A percentile compares a stretch with the other conserved stretches of the same genome.
Evolutionary conservation across 2,797 vertebrate genomes (phyloP).

Genomic region (Platyrinchus mystaceus): DNA sequence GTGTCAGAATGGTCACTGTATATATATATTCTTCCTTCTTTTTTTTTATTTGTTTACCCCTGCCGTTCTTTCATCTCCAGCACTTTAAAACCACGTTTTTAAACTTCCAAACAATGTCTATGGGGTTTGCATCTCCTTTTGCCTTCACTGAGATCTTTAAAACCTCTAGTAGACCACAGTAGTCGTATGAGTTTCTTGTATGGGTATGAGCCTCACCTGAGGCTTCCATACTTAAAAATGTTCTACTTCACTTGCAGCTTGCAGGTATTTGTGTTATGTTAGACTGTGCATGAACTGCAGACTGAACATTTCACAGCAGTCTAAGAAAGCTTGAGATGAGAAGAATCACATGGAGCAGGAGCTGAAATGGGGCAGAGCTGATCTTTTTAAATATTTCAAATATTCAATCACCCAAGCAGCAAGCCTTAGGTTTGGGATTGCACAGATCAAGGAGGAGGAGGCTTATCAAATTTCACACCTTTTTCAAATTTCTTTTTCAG

Average conservation of each 20-base stretch:
- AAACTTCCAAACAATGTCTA: neutral
- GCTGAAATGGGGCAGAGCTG: neutral
- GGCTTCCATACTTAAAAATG: neutral
- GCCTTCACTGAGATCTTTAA: neutral
- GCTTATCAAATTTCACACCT: neutral
- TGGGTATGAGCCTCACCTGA: neutral
- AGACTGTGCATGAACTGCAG: neutral
- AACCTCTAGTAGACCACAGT: neutral
- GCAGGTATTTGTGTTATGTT: neutral
- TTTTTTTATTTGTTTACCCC: neutral
- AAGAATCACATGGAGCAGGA: neutral
- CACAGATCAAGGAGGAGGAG: neutral
- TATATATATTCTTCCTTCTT: neutral
- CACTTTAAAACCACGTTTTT: neutral
- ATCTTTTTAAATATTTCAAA: neutral
- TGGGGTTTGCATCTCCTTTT: neutral
- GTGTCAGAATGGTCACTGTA: neutral
- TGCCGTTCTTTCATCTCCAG: neutral
- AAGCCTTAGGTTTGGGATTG: neutral
- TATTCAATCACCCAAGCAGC: neutral
- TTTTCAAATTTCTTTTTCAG: neutral
- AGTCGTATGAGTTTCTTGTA: neutral
- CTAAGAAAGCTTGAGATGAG: neutral
- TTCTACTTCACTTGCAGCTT: neutral
- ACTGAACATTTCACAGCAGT: neutral